Evolutionary conservation across 2,888 invertebrate genomes (phyloP), one percentile per base, ranked within the genome.

Genomic region (Steromphala cineraria): DNA sequence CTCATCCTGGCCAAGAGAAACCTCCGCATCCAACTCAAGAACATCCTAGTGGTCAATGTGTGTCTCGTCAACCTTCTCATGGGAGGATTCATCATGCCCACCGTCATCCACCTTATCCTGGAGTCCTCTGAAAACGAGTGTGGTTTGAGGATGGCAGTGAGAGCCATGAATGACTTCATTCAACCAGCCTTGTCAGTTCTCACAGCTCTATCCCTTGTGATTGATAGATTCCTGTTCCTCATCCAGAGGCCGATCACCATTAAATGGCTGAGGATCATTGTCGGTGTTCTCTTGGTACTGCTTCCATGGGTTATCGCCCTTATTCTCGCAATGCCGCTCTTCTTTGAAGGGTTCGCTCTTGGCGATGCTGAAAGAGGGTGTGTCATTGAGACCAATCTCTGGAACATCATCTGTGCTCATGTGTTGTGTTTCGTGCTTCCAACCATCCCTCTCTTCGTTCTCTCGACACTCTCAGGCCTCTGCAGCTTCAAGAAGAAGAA

Each of bases 61-160:
- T 82, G 83, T 10, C 46, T 85, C 53, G 80, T 80, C 75, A 84
- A 85, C 78, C 53, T 85, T 17, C 17, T 85, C 21, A 75, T 84
- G 83, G 85, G 85, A 8, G 83, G 75, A 17, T 85, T 85, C 71
- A 80, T 85, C 21, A 67, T 85, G 71, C 85, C 85, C 15, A 75
- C 77, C 56, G 84, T 84, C 74, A 78, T 84, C 13, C 83, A 85
- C 81, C 84, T 85, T 71, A 85, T 82, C 53, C 80, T 83, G 53
- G 79, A 80, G 55, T 67, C 82, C 28, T 19, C 75, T 0, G 28
- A 78, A 5, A 53, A 67, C 36, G 74, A 81, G 19, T 85, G 85
- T 40, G 28, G 67, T 28, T 74, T 85, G n/a, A 81, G 82, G 31
- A 71, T 82, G 67, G 84, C 80, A 67, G 55, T 67, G 10, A 17